Conservation (phyloP, 2,888 invertebrate species). For the Iphiclides podalirius region DNA sequence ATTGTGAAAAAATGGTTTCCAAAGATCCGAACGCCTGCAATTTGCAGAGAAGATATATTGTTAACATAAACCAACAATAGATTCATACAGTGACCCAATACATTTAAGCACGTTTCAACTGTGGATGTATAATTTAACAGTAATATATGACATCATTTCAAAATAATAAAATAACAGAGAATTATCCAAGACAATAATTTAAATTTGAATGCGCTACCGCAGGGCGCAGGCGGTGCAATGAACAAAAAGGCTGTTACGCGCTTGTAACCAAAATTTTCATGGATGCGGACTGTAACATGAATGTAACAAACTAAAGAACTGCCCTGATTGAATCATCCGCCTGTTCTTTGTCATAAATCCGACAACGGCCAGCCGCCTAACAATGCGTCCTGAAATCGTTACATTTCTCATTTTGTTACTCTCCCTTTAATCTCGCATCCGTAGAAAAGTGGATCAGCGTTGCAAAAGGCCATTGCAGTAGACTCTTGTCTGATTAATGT, state of each 20-base stretch:
- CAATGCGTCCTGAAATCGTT: conserved; percentile 79
- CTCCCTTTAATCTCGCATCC: conserved; percentile 79
- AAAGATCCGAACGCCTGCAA: too few species aligned
- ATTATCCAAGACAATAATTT: conserved; percentile 25
- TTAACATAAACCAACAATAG: too few species aligned
- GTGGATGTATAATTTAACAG: neutral
- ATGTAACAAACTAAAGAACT: conserved; percentile 78
- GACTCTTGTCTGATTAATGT: conserved; percentile 72
- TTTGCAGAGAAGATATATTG: too few species aligned
- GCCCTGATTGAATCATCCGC: conserved; percentile 78
- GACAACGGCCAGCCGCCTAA: conserved; percentile 74
- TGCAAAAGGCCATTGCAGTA: conserved; percentile 75
- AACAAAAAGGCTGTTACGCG: conserved; percentile 52
- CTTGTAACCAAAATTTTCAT: conserved; percentile 66
- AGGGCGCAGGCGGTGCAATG: conserved; percentile 26
- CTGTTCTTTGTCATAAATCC: conserved; percentile 80
- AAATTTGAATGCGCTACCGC: conserved; percentile 25
- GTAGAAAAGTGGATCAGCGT: conserved; percentile 77
- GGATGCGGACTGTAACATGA: conserved; percentile 66
- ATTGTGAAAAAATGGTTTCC: too few species aligned
- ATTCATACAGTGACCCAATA: neutral
- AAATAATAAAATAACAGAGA: conserved; percentile 27
- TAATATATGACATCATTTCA: conserved; percentile 12
- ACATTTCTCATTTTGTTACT: conserved; percentile 80
- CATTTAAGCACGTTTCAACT: neutral